phyloP scores from a whole-genome alignment of 30 jellyfish, hydroid and myxozoan species.

The Aurelia sp. region DNA sequence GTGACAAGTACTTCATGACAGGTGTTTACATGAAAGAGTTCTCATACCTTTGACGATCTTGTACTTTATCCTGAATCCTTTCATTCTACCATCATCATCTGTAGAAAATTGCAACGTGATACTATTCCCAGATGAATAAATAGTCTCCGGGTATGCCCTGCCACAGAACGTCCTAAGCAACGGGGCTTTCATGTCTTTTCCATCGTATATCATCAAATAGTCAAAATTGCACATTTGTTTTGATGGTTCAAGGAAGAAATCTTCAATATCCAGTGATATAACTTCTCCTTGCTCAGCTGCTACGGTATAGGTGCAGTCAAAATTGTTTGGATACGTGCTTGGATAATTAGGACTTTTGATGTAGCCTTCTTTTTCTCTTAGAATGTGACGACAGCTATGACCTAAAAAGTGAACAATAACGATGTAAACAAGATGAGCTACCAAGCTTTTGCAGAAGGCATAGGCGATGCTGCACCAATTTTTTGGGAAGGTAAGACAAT shows the following conservation, averaged over 20 bases:
- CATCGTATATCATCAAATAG: neutral
- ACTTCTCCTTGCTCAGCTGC: neutral
- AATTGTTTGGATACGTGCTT: neutral
- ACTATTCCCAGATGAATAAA: neutral
- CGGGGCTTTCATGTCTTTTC: neutral
- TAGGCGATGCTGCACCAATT: no score
- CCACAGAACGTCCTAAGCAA: neutral
- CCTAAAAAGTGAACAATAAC: neutral
- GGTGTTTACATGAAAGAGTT: no score
- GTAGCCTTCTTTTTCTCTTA: neutral
- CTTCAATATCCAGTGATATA: neutral
- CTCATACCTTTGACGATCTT: neutral
- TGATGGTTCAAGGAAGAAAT: neutral
- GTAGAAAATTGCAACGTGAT: neutral
- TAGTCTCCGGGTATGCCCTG: neutral
- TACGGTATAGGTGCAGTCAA: neutral
- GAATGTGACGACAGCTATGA: neutral
- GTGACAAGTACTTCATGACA: no score
- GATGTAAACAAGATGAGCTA: no score
- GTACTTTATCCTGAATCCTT: neutral
- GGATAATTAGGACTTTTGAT: slow-evolving; percentile 1
- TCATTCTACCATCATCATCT: neutral
- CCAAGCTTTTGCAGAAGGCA: no score
- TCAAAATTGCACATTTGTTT: neutral
- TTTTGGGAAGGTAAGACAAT: no score